These are phyloP conservation scores for Xestia c-nigrum DNA, from an alignment of 2,888 invertebrate species.

Conservation along the genomic window DNA sequence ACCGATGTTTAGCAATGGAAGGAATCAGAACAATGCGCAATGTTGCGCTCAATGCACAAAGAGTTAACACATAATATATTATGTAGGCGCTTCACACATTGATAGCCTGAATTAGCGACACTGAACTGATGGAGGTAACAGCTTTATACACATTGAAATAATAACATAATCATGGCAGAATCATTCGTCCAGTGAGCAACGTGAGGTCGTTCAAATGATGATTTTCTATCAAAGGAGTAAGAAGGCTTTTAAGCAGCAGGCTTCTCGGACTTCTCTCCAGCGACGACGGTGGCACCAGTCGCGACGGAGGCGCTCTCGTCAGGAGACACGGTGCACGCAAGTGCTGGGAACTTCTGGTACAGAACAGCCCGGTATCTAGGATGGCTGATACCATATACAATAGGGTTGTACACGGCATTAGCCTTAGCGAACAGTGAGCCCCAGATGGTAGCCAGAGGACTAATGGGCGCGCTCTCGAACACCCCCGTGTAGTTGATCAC, in stretches of 20 bases:
- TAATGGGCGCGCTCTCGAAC: conserved; percentile 93
- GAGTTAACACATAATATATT: conserved; percentile 79
- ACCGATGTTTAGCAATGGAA: conserved; percentile 21
- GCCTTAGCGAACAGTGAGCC: conserved; percentile 98
- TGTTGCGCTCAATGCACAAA: conserved; percentile 22
- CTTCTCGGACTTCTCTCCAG: conserved; percentile 93
- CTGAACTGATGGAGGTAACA: conserved; percentile 66
- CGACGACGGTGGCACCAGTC: conserved; percentile 92
- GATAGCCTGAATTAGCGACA: conserved; percentile 77
- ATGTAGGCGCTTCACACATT: conserved; percentile 73
- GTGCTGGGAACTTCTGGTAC: conserved; percentile 94
- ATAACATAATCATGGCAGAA: conserved; percentile 69
- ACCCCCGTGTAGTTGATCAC: conserved; percentile 95
- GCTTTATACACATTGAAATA: conserved; percentile 28
- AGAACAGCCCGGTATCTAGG: conserved; percentile 95
- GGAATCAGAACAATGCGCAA: conserved; percentile 19
- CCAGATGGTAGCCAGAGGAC: conserved; percentile 96
- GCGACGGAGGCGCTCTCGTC: conserved; percentile 92
- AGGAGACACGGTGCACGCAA: conserved; percentile 91
- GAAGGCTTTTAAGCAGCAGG: conserved; percentile 88
- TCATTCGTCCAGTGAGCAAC: conserved; percentile 74
- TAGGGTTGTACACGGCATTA: conserved; percentile 97
- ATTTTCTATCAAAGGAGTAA: conserved; percentile 18
- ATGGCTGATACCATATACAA: conserved; percentile 97
- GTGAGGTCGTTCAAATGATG: conserved; percentile 51